Evolutionary conservation across 1,140 invertebrate species (phyloP), one percentile per base, ranked within the genome.

Genomic region (Bombus terrestris): DNA sequence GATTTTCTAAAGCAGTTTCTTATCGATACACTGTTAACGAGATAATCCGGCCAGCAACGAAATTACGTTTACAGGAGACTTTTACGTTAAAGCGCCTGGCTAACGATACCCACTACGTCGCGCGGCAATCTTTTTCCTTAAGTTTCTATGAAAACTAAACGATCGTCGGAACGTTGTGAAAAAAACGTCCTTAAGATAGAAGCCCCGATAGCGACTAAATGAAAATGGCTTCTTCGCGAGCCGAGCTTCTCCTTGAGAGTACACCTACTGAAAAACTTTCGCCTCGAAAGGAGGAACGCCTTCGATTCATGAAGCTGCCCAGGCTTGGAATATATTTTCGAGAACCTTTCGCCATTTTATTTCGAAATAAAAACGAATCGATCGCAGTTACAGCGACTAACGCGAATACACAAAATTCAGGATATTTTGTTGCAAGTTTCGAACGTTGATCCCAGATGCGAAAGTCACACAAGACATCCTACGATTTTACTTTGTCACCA

Each of bases 121-220:
- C 9, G 59, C n/a, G 18, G 25, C n/a, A 18, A 5, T 43, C 59
- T 68, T 73, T 71, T 41, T 32, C 39, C 28, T 28, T 3, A 2
- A 53, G 66, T 82, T 86, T 72, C 43, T 57, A 71, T 72, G 80
- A 77, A 72, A 83, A 77, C 66, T 71, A 66, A 77, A 82, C 43
- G 71, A 81, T 81, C 78, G 22, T n/a, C 22, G 71, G 35, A 81
- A 73, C 57, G 80, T 39, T 37, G 73, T 39, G 78, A 57, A 81
- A 81, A 86, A 75, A 47, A 41, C 47, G 39, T 77, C 78, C 41
- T 71, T 37, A 68, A 75, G 41, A n/a, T 12, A 25, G 22, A 35
- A 57, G 37, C n/a, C 28, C 28, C 59, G 68, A 79, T 72, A 47
- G 39, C 25, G 22, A 13, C 32, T 62, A 85, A 80, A 72, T 72